Conservation (phyloP, 1,140 invertebrate genomes). For the Hypothenemus hampei region DNA sequence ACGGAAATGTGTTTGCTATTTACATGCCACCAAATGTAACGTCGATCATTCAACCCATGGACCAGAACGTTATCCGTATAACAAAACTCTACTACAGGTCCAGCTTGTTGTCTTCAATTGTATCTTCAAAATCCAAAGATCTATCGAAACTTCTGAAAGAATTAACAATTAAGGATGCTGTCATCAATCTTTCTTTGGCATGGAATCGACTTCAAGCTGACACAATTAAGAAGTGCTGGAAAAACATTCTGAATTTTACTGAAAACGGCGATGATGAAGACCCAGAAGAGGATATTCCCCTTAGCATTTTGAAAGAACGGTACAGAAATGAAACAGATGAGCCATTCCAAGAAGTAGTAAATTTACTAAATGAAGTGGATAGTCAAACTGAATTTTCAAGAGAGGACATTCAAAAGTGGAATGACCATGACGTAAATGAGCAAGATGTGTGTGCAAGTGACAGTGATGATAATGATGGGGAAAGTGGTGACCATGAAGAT, state of each 20-base stretch:
- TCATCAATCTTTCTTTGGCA: background rate
- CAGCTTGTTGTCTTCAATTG: background rate
- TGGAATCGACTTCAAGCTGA: background rate
- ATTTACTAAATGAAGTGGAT: background rate
- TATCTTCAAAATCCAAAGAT: background rate
- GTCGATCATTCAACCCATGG: conserved; percentile 45
- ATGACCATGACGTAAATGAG: background rate
- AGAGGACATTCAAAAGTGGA: background rate
- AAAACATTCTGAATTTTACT: conserved; percentile 1
- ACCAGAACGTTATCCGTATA: conserved; percentile 37
- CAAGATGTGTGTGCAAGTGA: background rate
- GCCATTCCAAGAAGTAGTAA: background rate
- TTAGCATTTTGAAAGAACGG: background rate
- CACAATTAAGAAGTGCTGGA: background rate
- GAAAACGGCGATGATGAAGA: background rate
- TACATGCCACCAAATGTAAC: conserved; percentile 46
- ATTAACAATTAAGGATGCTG: background rate
- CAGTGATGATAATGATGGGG: background rate
- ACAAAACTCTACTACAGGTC: no score
- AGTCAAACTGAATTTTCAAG: background rate
- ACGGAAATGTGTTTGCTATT: conserved; percentile 36
- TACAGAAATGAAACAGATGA: background rate
- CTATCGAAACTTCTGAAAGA: background rate
- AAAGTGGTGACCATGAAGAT: background rate
- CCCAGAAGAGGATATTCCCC: background rate